Percentiles rank a stretch among this genome's conserved stretches.
Conservation (phyloP, 1,140 invertebrate species). For the Trigoniulus corallinus region DNA sequence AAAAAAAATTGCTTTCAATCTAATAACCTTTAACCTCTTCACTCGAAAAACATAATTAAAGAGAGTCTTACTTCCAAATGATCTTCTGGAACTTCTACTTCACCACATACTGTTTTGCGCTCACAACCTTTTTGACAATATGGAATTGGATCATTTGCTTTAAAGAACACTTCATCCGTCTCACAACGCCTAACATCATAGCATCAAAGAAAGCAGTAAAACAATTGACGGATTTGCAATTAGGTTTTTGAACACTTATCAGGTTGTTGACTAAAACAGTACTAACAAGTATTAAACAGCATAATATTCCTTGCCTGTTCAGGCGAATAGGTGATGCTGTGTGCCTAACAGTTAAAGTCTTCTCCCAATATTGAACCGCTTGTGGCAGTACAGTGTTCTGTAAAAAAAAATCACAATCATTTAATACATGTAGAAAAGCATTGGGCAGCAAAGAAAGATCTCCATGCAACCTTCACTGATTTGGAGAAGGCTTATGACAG, state of each 20-base stretch:
- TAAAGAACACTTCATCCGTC: conserved; percentile 23
- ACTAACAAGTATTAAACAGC: too few species aligned
- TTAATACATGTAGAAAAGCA: too few species aligned
- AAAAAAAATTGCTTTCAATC: conserved; percentile 17
- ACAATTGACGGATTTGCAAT: conserved; percentile 1
- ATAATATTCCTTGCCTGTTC: conserved; percentile 48
- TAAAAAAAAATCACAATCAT: conserved; percentile 23
- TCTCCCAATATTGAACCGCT: conserved; percentile 84
- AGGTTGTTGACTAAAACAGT: too few species aligned
- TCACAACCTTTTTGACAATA: conserved; percentile 80
- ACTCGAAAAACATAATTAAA: too few species aligned
- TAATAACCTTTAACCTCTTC: too few species aligned
- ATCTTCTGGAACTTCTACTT: conserved; percentile 73
- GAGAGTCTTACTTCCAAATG: conserved; percentile 71
- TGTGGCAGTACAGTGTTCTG: conserved; percentile 66
- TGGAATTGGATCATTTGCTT: conserved; percentile 41
- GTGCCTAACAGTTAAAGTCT: conserved; percentile 69
- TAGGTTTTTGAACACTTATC: too few species aligned
- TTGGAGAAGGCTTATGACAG: too few species aligned
- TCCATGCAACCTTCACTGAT: too few species aligned
- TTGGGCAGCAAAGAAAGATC: too few species aligned
- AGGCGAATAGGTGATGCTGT: conserved; percentile 65
- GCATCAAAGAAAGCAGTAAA: conserved; percentile 27
- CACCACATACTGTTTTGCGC: conserved; percentile 75
- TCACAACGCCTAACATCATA: conserved; percentile 38